Base-by-base conservation (phyloP, 2,888 invertebrate species). In the Podotricha telesiphe region DNA sequence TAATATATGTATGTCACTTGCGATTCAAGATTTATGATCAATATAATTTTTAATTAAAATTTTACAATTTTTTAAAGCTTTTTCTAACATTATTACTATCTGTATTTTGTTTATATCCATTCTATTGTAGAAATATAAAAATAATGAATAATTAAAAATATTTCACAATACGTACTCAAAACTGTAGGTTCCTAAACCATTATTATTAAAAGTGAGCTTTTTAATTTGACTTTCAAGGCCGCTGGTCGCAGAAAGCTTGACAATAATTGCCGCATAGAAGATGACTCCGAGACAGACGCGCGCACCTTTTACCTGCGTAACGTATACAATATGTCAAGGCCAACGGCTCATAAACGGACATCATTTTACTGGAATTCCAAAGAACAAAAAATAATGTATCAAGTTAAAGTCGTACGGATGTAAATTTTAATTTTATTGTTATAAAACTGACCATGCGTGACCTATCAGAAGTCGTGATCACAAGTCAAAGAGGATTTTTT, bases 101-200 rank as follows among this genome's bases (percentile, higher is more conserved):
- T 37, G 37, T 8, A 37, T 28, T 4, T 7, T 1, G 8, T 13
- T 8, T 37, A 1, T 37, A 8, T 10, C 37, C 42, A 37, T 37
- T 4, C n/a, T 59, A 22, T 28, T 10, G 13, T 8, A 10, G 13
- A n/a, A 11, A 47, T 28, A 17, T 3, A 7, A 11, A 19, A 47
- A 28, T 0, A 45, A 37, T 15, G 13, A 28, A 15, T n/a, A 37
- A 28, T 28, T 58, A n/a, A 40, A 65, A 19, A 13, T 51, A 42
- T 65, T 50, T 73, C 48, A 75, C 68, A 56, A 72, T 74, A 86
- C 91, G 89, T 83, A 93, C 92, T 91, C 91, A 75, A 91, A 93
- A 78, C 91, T 93, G 73, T 93, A 93, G 63, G 84, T 76, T 69
- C 91, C 91, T 40, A 84, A 72, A 73, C 89, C 92, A 81, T 91